Evolutionary conservation across 2,888 invertebrate species (phyloP), one percentile per base, ranked within the genome.

Genomic region (Clitarchus hookeri): DNA sequence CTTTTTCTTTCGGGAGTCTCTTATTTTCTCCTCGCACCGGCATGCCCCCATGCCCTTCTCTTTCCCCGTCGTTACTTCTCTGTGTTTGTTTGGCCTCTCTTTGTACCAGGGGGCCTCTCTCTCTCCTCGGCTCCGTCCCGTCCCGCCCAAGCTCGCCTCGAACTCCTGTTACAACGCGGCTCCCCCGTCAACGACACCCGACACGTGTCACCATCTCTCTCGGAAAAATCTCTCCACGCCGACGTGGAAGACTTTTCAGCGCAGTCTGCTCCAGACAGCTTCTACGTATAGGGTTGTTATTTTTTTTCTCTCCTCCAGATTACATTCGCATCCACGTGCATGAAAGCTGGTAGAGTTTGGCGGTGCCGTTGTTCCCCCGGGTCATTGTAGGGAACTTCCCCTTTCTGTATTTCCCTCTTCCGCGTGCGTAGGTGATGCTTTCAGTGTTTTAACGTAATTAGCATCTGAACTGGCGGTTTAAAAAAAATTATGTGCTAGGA

Each of bases 161-260:
- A 53, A 16, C 53, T 12, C 53, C 53, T 53, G 23, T n/a, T 65
- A n/a, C n/a, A n/a, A 19, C 65, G 23, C 19, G 3, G 23, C 65
- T 65, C n/a, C n/a, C n/a, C 65, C 19, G 65, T 65, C 65, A 65
- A 65, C 65, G 65, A 65, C 65, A n/a, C 65, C 65, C n/a, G 65
- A 65, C n/a, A 65, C 65, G 65, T n/a, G 65, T 65, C 65, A 23
- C 65, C 65, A 65, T 65, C 65, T 65, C 65, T 65, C 65, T n/a
- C 65, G 13, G 19, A 12, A 23, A 65, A 65, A n/a, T 65, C 65
- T 65, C 65, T 19, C 23, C 65, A 65, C 23, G n/a, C 65, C 65
- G 65, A n/a, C 65, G n/a, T 23, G 19, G 65, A 65, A n/a, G 65
- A 65, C 65, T 65, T 65, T 23, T n/a, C 65, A 65, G 8, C 65